Evolutionary conservation across 2,113 vertebrate genomes (phyloP), one percentile per base, ranked within the genome.

Genomic region (Platycercus adscitus): DNA sequence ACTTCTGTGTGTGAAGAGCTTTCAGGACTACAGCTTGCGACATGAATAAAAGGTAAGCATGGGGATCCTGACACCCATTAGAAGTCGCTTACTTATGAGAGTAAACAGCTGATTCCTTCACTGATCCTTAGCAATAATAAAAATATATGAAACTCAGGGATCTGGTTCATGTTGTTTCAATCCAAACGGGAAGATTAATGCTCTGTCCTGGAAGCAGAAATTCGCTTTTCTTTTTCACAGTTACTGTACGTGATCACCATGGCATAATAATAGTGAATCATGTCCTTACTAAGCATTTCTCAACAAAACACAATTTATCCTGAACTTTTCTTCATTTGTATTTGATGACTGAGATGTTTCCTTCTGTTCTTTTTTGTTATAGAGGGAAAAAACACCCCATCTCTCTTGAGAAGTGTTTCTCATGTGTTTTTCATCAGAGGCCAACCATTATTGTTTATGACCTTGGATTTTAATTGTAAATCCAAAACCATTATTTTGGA

Each of bases 231-330:
- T 29, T 92, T 70, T 92, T 96, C 53, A 20, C 13, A 53, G 28
- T 81, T n/a, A 66, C 16, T 79, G 16, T 80, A 52, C 0, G 2
- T 93, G 84, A 82, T 77, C n/a, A 76, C 4, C 11, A 53, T 49
- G 60, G 28, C 69, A 58, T 81, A 60, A 64, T 43, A 43, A 71
- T 82, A 69, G 20, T 83, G 63, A 47, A 53, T 81, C 28, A 69
- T 81, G 72, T 58, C 2, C 55, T 94, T 95, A 68, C 33, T 81
- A 94, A 89, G 13, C 72, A 81, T 91, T 97, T 94, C 53, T 80
- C 60, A 95, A 80, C 17, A 71, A 65, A 21, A 71, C 24, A 81
- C 12, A 50, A 55, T 94, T 91, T 47, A 61, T 91, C 46, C 53
- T 80, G 28, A 86, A 84, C 20, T 76, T 92, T 43, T 76, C 13